Evolutionary conservation across 2,797 vertebrate species (phyloP), one percentile per base, ranked within the genome.

Genomic region (Rhincodon typus): DNA sequence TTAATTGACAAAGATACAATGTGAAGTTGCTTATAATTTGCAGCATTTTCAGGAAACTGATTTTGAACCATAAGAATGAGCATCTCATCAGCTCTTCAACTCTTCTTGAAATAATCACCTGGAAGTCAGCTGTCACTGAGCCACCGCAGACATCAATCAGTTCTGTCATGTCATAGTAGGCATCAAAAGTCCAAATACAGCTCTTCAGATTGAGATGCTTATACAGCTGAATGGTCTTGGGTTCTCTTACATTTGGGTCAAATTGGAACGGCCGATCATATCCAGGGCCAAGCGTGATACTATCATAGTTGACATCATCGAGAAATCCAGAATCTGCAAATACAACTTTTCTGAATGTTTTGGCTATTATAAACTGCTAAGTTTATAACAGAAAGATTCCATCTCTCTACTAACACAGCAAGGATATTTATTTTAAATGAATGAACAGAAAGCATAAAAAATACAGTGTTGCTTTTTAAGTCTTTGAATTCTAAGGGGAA

Each of bases 171-270:
- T 99, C 99, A 0, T 99, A 99, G 95, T 97, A 99, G 0, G 99
- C 99, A 4, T 99, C 98, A 0, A 99, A 99, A 2, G 99, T 99
- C 99, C 99, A 99, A 96, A 99, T 99, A 96, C 99, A 99, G 98
- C 98, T 99, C 97, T 99, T 99, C 1, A 99, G 98, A 97, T 99
- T 99, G 96, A 99, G 98, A 97, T 99, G 99, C 95, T 99, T 98
- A 96, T 99, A 99, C 8, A 99, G 98, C 97, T 98, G 99, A 97
- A 99, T 98, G 46, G 98, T 99, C 96, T 98, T 99, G 0, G 98
- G 96, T 96, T 99, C 98, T 23, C 99, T 97, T 91, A 99, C 97
- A 0, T 94, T 96, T 2, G 98, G 97, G 96, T 99, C 98, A 95
- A 99, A 99, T 96, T 99, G 99, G 97, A 98, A 99, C 0, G 99